These are phyloP conservation scores for Xiphorhynchus erythropygius DNA, from an alignment of 2,797 vertebrate species.

Conservation along the genomic window DNA sequence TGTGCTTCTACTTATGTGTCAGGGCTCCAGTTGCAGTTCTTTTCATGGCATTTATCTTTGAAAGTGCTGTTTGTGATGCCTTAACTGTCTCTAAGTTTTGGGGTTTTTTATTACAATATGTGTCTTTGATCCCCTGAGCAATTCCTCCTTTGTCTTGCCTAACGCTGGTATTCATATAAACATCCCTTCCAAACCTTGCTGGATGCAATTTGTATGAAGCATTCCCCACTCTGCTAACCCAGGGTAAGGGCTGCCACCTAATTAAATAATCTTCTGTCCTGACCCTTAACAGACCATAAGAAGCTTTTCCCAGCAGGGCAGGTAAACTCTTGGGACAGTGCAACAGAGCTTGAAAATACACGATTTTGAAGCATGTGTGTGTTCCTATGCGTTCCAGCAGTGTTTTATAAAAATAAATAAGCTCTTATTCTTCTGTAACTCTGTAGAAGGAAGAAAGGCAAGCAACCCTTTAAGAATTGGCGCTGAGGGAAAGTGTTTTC, in stretches of 20 bases:
- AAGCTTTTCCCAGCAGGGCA: slow-evolving; percentile 52
- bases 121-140: background rate
- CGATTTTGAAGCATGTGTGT: background rate
- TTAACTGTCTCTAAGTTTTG: background rate
- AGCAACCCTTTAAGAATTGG: background rate
- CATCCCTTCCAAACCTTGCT: background rate
- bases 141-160: background rate
- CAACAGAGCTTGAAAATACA: background rate
- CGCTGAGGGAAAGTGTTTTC: background rate
- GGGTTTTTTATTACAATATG: background rate
- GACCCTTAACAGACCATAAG: slow-evolving; percentile 51
- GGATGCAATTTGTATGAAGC: background rate
- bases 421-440: background rate
- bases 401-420: background rate
- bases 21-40: background rate
- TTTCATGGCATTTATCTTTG: background rate
- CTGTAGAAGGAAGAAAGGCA: background rate
- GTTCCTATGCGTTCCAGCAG: background rate
- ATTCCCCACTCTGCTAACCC: background rate
- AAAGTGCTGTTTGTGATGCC: background rate
- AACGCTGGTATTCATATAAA: background rate
- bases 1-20: background rate
- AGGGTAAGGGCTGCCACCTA: background rate
- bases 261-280: slow-evolving; percentile 60
- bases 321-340: background rate